phyloP scores from a whole-genome alignment of 2,113 vertebrate genomes.

The Epinephelus moara region DNA sequence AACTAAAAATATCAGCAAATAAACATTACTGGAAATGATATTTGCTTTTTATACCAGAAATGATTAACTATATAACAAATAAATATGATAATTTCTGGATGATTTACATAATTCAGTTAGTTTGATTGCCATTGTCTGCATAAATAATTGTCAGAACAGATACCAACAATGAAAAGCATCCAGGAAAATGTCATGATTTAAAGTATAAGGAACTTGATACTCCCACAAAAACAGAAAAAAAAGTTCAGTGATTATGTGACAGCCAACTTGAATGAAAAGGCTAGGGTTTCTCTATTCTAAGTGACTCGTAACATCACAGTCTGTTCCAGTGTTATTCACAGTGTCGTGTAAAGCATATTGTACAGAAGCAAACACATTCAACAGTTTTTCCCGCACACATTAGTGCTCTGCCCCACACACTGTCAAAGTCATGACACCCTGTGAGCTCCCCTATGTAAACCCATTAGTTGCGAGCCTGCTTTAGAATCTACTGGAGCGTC shows the following conservation, averaged over 20 bases:
- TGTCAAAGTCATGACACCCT: slow-evolving; percentile 41
- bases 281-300: neutral
- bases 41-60: neutral
- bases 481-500: slow-evolving; percentile 19
- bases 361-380: slow-evolving; percentile 21
- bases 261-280: neutral
- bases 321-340: slow-evolving; percentile 17
- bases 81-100: neutral
- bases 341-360: slow-evolving; percentile 16
- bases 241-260: neutral
- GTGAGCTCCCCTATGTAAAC: slow-evolving; percentile 20
- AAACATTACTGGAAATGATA: neutral
- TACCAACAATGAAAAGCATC: neutral
- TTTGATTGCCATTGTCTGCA: neutral
- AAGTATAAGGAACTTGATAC: neutral
- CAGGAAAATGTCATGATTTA: neutral
- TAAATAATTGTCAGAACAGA: neutral
- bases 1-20: neutral
- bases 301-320: slow-evolving; percentile 2
- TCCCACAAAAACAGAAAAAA: neutral
- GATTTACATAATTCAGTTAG: neutral
- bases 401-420: slow-evolving; percentile 27
- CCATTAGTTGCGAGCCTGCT: slow-evolving; percentile 49
- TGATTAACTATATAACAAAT: neutral
- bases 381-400: slow-evolving; percentile 10